phyloP scores from a whole-genome alignment of 1,140 invertebrate genomes.

The Caenorhabditis tropicalis region DNA sequence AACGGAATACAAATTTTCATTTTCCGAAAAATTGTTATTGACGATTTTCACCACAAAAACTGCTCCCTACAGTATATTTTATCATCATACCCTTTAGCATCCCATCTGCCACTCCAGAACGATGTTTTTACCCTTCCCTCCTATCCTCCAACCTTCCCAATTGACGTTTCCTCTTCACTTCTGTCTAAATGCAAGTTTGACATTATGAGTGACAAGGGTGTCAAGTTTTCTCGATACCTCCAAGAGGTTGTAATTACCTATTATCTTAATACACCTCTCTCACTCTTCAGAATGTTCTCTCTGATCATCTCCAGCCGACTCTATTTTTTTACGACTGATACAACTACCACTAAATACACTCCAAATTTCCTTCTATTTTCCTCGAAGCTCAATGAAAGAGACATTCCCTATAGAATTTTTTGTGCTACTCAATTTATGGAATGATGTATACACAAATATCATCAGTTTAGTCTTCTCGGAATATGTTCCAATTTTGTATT shows the following conservation, averaged over 20 bases:
- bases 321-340: constrained; percentile 9
- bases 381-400: neutral
- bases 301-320: neutral
- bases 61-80: too few species aligned
- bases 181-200: constrained; percentile 18
- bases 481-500: constrained; percentile 19
- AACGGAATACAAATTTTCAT: too few species aligned
- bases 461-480: neutral
- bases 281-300: neutral
- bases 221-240: neutral
- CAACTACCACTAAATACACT: neutral
- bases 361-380: neutral
- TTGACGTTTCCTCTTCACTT: constrained; percentile 25
- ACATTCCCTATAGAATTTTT: neutral
- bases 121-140: neutral
- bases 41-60: too few species aligned
- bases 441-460: neutral
- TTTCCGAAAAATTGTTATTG: too few species aligned
- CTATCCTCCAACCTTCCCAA: neutral
- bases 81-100: neutral
- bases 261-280: neutral
- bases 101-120: neutral
- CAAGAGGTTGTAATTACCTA: constrained; percentile 33
- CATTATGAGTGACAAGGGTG: constrained; percentile 41
- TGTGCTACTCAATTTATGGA: neutral